A percentile compares a stretch with the other conserved stretches of the same genome.
These are phyloP conservation scores for Agonopterix subpropinquella DNA, from an alignment of 2,888 invertebrate genomes.

Conservation along the genomic window DNA sequence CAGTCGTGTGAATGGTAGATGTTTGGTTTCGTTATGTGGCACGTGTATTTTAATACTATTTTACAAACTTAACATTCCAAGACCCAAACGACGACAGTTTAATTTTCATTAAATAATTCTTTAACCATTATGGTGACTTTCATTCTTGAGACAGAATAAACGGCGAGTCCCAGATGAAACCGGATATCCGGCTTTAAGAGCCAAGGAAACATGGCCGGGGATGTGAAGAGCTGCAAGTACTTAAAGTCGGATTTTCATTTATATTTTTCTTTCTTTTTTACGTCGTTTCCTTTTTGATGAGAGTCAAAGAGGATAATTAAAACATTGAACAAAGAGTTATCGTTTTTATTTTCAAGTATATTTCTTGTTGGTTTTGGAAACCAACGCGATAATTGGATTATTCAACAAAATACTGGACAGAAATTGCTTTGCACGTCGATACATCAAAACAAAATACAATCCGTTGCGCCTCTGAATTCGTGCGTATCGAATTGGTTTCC, in stretches of 20 bases:
- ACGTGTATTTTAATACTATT: too few species aligned
- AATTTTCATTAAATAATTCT: slow-evolving; percentile 1
- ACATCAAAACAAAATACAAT: background rate
- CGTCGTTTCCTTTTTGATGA: background rate
- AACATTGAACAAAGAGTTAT: background rate
- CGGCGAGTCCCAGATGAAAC: slow-evolving; percentile 33
- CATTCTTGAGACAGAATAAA: slow-evolving; percentile 37
- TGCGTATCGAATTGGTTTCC: slow-evolving; percentile 4
- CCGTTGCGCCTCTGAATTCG: background rate
- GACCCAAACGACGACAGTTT: background rate
- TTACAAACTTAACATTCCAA: too few species aligned
- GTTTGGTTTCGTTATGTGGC: too few species aligned
- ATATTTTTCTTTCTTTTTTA: slow-evolving; percentile 20
- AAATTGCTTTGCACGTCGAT: background rate
- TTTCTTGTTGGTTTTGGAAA: too few species aligned
- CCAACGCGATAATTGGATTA: too few species aligned
- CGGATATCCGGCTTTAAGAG: slow-evolving; percentile 55
- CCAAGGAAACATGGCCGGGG: slow-evolving; percentile 39
- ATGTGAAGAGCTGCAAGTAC: slow-evolving; percentile 35
- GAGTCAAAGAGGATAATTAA: slow-evolving; percentile 1
- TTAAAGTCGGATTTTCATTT: slow-evolving; percentile 40
- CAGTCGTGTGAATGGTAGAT: too few species aligned
- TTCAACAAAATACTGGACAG: background rate
- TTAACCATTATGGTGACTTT: slow-evolving; percentile 20
- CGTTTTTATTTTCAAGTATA: too few species aligned